Evolutionary conservation across 2,888 invertebrate species (phyloP), one percentile per base, ranked within the genome.

Genomic region (Epinotia bilunana): DNA sequence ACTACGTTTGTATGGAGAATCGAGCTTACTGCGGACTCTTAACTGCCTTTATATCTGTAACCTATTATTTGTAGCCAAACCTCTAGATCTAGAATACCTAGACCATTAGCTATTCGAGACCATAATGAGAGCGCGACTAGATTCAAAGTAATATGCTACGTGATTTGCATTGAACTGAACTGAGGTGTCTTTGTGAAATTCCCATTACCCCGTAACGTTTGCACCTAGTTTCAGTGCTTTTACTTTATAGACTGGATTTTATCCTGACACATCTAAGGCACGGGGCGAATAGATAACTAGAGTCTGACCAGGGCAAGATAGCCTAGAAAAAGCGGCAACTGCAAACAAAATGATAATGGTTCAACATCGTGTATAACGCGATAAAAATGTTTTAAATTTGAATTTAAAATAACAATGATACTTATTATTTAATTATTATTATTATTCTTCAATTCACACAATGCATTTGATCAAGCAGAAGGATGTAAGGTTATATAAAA

Each of bases 141-240:
- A 60, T 60, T 58, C 69, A 46, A 69, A 60, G 69, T 69, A 69
- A 69, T 69, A 69, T 16, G 28, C 1, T 11, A 69, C 69, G 69
- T 69, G 69, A 58, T n/a, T n/a, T 23, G 69, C 23, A 57, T 60
- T 0, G 9, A 43, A 28, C 46, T 49, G 16, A n/a, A 28, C 49
- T 28, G 18, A 49, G 64, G n/a, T 43, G 69, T 43, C 58, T 43
- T 60, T 58, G 43, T 46, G 58, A 46, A 33, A 60, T 68, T 20
- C 39, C 7, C 55, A 28, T 68, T 11, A 20, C 9, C 39, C 9
- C 11, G 16, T 43, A 68, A 68, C 20, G 43, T 68, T 68, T 9
- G 13, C 58, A 58, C 20, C 39, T 58, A 43, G 57, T 68, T 23
- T 60, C 13, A 16, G 23, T 5, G 4, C 16, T 5, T 16, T 53